These are phyloP conservation scores for Myotis planiceps DNA, from an alignment of 2,797 vertebrate genomes.

Conservation along the genomic window DNA sequence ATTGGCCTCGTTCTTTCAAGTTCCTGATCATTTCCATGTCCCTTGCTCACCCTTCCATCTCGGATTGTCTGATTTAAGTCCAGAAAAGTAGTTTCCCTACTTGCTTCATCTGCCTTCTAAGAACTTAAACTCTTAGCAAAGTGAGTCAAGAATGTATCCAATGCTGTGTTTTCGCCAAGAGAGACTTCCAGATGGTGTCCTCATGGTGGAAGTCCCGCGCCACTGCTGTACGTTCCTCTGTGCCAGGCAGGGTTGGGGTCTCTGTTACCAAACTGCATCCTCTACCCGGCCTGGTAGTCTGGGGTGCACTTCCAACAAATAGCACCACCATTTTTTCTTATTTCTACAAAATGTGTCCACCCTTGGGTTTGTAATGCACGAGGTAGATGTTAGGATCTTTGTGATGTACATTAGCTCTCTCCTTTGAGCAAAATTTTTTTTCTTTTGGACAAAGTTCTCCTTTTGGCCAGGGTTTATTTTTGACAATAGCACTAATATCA, in stretches of 20 bases:
- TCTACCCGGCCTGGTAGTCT: slow-evolving; percentile 22
- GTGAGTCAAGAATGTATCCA: slow-evolving; percentile 71
- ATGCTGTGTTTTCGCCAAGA: slow-evolving; percentile 65
- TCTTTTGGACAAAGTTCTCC: neutral
- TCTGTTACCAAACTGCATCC: slow-evolving; percentile 42
- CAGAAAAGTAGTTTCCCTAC: slow-evolving; percentile 69
- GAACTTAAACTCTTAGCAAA: slow-evolving; percentile 71
- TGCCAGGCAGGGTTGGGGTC: neutral
- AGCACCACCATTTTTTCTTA: neutral
- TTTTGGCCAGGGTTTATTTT: neutral
- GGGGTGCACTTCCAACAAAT: neutral
- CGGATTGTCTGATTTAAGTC: slow-evolving; percentile 62
- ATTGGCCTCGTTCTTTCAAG: slow-evolving; percentile 56
- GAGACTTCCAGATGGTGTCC: slow-evolving; percentile 73
- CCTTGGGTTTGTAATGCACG: neutral
- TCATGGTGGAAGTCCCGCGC: slow-evolving; percentile 59
- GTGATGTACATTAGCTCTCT: neutral
- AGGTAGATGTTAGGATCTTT: neutral
- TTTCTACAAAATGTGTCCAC: neutral
- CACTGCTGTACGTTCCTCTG: neutral
- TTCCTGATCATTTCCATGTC: slow-evolving; percentile 62
- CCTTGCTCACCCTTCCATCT: neutral
- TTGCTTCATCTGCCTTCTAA: slow-evolving; percentile 73
- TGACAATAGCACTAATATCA: neutral
- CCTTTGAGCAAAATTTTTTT: slow-evolving; percentile 14